Evolutionary conservation across 2,113 vertebrate genomes (phyloP), one percentile per base, ranked within the genome.

Genomic region (Willisornis vidua): DNA sequence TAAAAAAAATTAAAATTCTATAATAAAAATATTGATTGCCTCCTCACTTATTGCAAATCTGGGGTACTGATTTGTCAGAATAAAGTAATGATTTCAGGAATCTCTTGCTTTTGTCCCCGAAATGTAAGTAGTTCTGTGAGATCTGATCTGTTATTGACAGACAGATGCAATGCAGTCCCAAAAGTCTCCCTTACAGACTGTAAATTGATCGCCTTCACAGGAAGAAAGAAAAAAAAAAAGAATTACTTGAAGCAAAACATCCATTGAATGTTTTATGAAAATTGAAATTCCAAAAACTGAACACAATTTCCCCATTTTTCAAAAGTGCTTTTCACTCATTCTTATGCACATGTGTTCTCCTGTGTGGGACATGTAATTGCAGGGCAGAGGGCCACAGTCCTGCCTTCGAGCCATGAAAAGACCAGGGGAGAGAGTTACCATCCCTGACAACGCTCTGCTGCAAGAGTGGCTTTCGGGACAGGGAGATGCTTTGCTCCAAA

Each of bases 191-290:
- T 68, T 72, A 33, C n/a, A 82, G 62, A 28, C 6, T 58, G 29
- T 18, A 81, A 90, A 90, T 35, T 28, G 52, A 41, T 59, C 46
- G 37, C 13, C 31, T 78, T 81, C 57, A 6, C 0, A 5, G 49
- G 8, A 23, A 1, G 3, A 0, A 1, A 18, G 6, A 15, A 19
- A 29, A 52, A 35, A 49, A 26, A 65, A 49, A 1, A 25, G 58
- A 68, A 93, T 41, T 46, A 70, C 51, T 37, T 26, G 8, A 65
- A n/a, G 23, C 9, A 90, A 92, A 89, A 76, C 41, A 76, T n/a
- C 15, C 58, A 54, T 81, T 19, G 49, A 90, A 68, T 31, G 49
- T 22, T 41, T 84, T 79, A 78, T 23, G 29, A 75, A 45, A 31
- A 15, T 41, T 37, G 31, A 45, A 68, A 72, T 73, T 90, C 84